Base-by-base conservation (phyloP, 2,888 invertebrate genomes). In the Catocala fraxini region DNA sequence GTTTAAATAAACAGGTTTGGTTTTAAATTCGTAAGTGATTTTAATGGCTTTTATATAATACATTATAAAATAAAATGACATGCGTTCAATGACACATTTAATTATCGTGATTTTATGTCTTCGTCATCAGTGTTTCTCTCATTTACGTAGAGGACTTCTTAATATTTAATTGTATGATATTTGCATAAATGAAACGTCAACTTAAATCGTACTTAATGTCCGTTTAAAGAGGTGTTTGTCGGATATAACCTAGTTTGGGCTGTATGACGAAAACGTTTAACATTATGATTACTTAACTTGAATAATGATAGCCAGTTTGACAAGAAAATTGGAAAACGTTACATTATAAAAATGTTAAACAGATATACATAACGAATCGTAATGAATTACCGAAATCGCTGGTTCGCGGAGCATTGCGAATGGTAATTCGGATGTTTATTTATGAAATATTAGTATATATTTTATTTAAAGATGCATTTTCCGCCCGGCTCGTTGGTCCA, bases 221-320 rank as follows among this genome's bases (percentile, higher is more conserved):
- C 9, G 41, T 34, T 57, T 33, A 15, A 53, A 42, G 63, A 62
- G 35, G 41, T 53, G 65, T 73, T 68, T 68, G 59, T 59, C 51
- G 51, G 42, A 61, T 15, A 61, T 71, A 68, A 61, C 63, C 62
- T 51, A 65, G 55, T 66, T 75, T 56, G 57, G 59, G 65, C 65
- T 66, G 54, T 59, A 63, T 49, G 63, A 63, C 65, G 51, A 55
- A 55, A 69, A 48, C 60, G 59, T 55, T 75, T 68, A 67, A 12
- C 42, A 59, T 57, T 65, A 57, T 65, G 58, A 65, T 73, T 75
- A 73, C 62, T 57, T 67, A 60, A 73, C 55, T 47, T 51, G 11
- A 68, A 60, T 75, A 70, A 65, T 59, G 48, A 61, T 56, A 66
- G 48, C 62, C 25, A 6, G 73, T 63, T 59, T 39, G 51, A 58